Base-by-base conservation (phyloP, 2,888 invertebrate species). In the Sphaeridia pumilis region DNA sequence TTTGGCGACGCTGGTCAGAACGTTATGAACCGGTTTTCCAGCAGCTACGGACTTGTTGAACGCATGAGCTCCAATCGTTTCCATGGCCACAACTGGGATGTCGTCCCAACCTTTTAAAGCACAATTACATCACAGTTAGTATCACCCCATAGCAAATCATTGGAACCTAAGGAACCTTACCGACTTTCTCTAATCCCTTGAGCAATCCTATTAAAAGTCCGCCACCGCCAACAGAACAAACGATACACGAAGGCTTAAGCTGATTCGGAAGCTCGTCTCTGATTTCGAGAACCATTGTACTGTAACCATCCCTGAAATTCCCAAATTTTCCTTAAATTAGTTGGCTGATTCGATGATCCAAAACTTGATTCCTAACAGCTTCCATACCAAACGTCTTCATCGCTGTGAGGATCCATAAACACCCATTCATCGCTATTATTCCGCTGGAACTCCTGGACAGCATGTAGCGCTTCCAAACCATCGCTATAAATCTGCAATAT, bases 211-310 rank as follows among this genome's bases (percentile, higher is more conserved):
- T 67, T 28, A 73, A 56, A 21, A 75, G 64, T 1, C 74, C 74
- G 2, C 74, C 75, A 1, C 74, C 74, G n/a, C 75, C 75, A n/a
- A 74, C 74, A 49, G 71, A 68, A 3, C 69, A 64, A 21, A 75
- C 66, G 3, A 75, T 65, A 17, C 69, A 67, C 49, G 71, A 70
- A 14, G 74, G 74, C 38, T 59, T 64, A 12, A 46, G 50, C n/a
- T 54, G 35, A 5, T 7, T 7, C 27, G 49, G 49, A 50, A 73
- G 58, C 58, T 74, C 70, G 14, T 64, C 56, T 7, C 65, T 59
- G 2, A 70, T 66, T 63, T 75, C 75, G 21, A 63, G 63, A 7
- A 75, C 69, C 54, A 75, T 61, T n/a, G 68, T 66, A 1, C 67
- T 62, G 60, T 74, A 70, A 3, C 74, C 74, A 53, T 69, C 69